These are phyloP conservation scores for Acleris sparsana DNA, from an alignment of 2,888 invertebrate species.

Conservation along the genomic window DNA sequence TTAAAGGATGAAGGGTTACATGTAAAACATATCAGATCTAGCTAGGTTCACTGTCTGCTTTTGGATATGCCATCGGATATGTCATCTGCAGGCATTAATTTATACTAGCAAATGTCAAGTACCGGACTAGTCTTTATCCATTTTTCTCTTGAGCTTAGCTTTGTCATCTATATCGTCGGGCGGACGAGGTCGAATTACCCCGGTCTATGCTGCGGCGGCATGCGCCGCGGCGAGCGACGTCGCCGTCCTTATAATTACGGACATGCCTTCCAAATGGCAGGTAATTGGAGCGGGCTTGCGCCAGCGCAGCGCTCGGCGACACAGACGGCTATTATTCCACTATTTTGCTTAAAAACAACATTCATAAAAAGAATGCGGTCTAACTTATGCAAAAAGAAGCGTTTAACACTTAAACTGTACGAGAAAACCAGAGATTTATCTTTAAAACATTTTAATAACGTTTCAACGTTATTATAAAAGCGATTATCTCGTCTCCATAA, in stretches of 20 bases:
- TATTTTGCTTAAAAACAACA: slow-evolving; percentile 31
- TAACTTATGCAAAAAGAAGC: slow-evolving; percentile 25
- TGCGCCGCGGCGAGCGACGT: slow-evolving; percentile 53
- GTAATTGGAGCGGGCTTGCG: slow-evolving; percentile 59
- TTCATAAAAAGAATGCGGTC: slow-evolving; percentile 25
- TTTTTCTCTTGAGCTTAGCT: neutral
- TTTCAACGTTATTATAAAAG: slow-evolving; percentile 16
- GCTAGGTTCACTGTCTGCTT: too few relatives aligned
- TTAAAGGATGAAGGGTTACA: too few relatives aligned
- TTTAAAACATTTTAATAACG: slow-evolving; percentile 13
- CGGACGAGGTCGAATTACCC: slow-evolving; percentile 21
- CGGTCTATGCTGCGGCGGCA: slow-evolving; percentile 38
- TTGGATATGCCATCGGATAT: too few relatives aligned
- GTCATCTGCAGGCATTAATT: too few relatives aligned
- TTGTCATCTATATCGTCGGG: slow-evolving; percentile 4
- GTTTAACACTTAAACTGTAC: slow-evolving; percentile 17
- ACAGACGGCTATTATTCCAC: slow-evolving; percentile 29
- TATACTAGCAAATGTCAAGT: too few relatives aligned
- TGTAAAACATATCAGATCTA: too few relatives aligned
- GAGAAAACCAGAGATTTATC: neutral
- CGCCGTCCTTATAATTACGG: slow-evolving; percentile 62
- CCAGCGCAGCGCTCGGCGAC: slow-evolving; percentile 36
- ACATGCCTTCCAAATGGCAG: slow-evolving; percentile 51
- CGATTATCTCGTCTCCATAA: slow-evolving; percentile 33
- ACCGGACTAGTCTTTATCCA: too few relatives aligned